Conservation (phyloP, 2,888 invertebrate genomes). For the Odontocolon sp. region DNA sequence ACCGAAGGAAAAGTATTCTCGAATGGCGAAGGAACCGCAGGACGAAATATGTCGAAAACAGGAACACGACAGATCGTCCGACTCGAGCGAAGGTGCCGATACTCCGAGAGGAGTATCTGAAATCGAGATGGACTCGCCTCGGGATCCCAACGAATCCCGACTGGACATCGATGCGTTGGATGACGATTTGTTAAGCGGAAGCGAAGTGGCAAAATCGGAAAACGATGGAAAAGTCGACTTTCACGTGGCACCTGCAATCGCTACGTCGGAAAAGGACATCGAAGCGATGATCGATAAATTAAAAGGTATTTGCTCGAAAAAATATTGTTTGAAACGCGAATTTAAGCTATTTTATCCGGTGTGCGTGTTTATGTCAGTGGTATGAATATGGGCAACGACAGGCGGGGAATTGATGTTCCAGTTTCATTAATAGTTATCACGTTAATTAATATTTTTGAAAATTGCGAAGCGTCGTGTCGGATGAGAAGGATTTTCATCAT, state of each 20-base stretch:
- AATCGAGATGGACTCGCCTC: constrained; percentile 76
- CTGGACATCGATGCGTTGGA: constrained; percentile 72
- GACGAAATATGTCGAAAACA: constrained; percentile 58
- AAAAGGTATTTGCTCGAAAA: constrained; percentile 75
- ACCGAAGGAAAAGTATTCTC: neutral
- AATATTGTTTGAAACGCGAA: constrained; percentile 6
- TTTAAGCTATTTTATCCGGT: constrained; percentile 22
- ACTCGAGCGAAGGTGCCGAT: constrained; percentile 75
- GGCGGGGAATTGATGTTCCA: constrained; percentile 9
- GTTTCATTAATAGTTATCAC: constrained; percentile 9
- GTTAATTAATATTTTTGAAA: neutral
- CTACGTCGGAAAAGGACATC: constrained; percentile 77
- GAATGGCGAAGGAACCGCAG: neutral
- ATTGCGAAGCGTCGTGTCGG: neutral
- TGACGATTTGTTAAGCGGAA: constrained; percentile 70
- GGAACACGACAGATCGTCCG: constrained; percentile 72
- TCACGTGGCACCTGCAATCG: constrained; percentile 66
- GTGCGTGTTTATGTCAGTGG: constrained; percentile 55
- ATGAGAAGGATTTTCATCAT: neutral
- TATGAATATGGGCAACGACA: constrained; percentile 42
- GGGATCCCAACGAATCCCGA: constrained; percentile 72
- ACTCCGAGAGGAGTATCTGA: constrained; percentile 75
- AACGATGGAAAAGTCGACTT: constrained; percentile 70
- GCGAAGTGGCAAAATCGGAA: neutral
- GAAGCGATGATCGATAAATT: constrained; percentile 78